These are phyloP conservation scores for Schizopygopsis pylzovi DNA, from an alignment of 2,797 vertebrate species.

Conservation along the genomic window DNA sequence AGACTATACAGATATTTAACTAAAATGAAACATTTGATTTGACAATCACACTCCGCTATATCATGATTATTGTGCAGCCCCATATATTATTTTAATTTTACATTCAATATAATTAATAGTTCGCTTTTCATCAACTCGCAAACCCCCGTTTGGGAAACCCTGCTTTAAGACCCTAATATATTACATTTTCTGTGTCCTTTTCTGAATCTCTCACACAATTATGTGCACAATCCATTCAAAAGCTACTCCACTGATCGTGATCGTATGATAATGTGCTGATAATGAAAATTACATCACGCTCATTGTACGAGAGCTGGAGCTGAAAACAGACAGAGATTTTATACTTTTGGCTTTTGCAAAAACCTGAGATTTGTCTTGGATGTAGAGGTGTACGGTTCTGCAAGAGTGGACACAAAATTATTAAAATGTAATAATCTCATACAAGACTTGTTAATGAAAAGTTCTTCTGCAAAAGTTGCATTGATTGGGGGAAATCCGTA, in stretches of 20 bases:
- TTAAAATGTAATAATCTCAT: background rate
- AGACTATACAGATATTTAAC: background rate
- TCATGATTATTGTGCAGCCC: background rate
- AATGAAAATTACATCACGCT: background rate
- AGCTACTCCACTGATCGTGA: background rate
- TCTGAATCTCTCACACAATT: background rate
- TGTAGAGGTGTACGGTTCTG: background rate
- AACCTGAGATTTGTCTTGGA: background rate
- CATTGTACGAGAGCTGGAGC: background rate
- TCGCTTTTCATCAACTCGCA: background rate
- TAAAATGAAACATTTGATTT: background rate
- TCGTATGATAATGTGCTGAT: background rate
- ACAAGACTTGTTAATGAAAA: conserved; percentile 18
- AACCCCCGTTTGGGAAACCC: background rate
- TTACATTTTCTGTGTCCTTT: too few relatives aligned
- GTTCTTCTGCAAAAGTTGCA: conserved; percentile 22
- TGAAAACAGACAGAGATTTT: background rate
- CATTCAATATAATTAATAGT: background rate
- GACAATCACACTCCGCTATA: background rate
- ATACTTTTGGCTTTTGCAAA: background rate
- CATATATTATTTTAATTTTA: background rate
- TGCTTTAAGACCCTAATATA: background rate
- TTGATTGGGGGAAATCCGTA: conserved; percentile 37
- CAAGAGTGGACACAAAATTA: background rate
- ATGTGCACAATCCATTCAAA: background rate